Evolutionary conservation across 2,113 vertebrate species (phyloP), one percentile per base, ranked within the genome.

Genomic region (Poecilia latipinna): DNA sequence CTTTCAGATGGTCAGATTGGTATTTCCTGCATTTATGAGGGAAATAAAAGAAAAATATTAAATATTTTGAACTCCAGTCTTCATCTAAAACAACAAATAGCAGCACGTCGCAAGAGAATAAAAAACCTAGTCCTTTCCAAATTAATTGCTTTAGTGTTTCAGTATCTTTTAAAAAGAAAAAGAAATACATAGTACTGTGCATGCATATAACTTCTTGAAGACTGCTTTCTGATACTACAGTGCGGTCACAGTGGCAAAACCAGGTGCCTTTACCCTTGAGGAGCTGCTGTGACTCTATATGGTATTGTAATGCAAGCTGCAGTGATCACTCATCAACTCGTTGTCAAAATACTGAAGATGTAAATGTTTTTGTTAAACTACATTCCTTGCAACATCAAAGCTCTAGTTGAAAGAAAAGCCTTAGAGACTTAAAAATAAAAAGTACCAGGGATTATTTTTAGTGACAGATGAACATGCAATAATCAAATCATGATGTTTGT

Each of bases 301-400:
- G 80, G 69, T 67, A 42, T 65, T 65, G 51, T 17, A n/a, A 44
- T 6, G n/a, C 65, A 85, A 17, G 61, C 64, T 42, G 73, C 62
- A 68, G 22, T 67, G 65, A 79, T 83, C 79, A 68, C 54, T 77
- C 77, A 70, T 82, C 74, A 77, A 31, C 79, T 69, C 54, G 29
- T 89, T 78, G 26, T 83, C 69, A 67, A 42, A n/a, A 74, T 1
- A 62, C 35, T 57, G 65, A 67, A 80, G 12, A 78, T 77, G 84
- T 89, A 88, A 90, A 88, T 77, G 83, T 89, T 88, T 88, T 75
- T 77, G 13, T 83, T 79, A 35, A 79, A 66, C 74, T 63, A 51
- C 89, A 88, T 88, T 92, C 91, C 83, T 57, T 85, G 63, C 22
- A 1, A 86, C 76, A 85, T 92, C 79, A 77, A 92, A 88, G 88